Evolutionary conservation across 2,113 vertebrate species (phyloP).

Genomic region (Sorex araneus): DNA sequence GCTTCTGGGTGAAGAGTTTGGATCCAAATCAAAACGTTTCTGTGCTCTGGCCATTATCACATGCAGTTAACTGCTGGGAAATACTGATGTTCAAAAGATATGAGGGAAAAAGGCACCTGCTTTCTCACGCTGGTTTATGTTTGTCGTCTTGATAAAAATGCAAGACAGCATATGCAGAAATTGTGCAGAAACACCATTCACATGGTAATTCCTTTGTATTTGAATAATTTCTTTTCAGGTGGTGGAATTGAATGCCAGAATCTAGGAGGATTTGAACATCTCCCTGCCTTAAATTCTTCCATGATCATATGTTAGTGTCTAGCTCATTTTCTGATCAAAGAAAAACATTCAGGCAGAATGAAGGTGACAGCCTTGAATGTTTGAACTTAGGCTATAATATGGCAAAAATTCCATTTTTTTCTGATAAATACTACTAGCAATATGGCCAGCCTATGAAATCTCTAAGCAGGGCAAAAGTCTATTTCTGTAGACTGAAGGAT

Average conservation of each 20-base stretch:
- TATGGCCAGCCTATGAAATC: not conserved
- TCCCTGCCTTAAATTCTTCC: slow-evolving; percentile 78
- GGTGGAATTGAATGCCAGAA: slow-evolving; percentile 84
- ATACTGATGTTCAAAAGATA: slow-evolving; percentile 89
- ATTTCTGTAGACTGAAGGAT: too few relatives aligned
- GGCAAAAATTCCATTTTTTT: slow-evolving; percentile 36
- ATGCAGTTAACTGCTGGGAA: slow-evolving; percentile 87
- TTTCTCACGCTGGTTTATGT: slow-evolving; percentile 89
- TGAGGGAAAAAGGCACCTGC: slow-evolving; percentile 86
- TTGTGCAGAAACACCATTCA: slow-evolving; percentile 87
- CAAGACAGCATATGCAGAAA: slow-evolving; percentile 88
- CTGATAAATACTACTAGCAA: slow-evolving; percentile 51
- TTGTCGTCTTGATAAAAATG: slow-evolving; percentile 90
- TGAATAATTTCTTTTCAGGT: slow-evolving; percentile 91
- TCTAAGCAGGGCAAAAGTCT: too few relatives aligned
- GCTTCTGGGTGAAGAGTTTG: slow-evolving; percentile 83
- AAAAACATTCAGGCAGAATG: slow-evolving; percentile 54
- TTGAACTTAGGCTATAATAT: slow-evolving; percentile 41
- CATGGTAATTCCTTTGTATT: slow-evolving; percentile 90
- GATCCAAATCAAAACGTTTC: slow-evolving; percentile 84
- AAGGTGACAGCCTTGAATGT: slow-evolving; percentile 57
- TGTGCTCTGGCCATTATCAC: slow-evolving; percentile 82
- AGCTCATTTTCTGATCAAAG: slow-evolving; percentile 81
- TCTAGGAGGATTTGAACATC: slow-evolving; percentile 81
- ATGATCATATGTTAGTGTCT: slow-evolving; percentile 78